phyloP scores from a whole-genome alignment of 2,888 invertebrate species.

The Oxyteleia sp. region DNA sequence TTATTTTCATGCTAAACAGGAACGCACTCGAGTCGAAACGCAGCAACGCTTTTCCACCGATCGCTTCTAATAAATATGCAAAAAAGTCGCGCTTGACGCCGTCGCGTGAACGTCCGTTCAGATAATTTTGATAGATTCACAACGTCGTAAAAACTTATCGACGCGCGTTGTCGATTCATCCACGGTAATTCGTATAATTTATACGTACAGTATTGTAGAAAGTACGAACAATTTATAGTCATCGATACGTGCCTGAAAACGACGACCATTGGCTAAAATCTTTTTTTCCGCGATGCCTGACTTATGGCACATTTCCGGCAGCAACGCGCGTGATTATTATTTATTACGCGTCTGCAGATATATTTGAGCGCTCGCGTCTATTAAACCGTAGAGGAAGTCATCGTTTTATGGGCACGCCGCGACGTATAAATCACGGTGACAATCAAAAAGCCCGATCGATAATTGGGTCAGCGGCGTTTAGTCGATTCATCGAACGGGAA shows the following conservation, averaged over 20 bases:
- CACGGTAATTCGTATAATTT: conserved; percentile 44
- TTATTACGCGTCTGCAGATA: conserved; percentile 53
- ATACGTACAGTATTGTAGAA: conserved; percentile 52
- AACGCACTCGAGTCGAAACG: conserved; percentile 16
- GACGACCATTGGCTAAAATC: conserved; percentile 35
- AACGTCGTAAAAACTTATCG: conserved; percentile 45
- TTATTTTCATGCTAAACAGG: conserved; percentile 34
- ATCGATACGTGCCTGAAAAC: conserved; percentile 45
- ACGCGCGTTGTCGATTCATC: conserved; percentile 46
- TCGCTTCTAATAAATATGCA: conserved; percentile 3
- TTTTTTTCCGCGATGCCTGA: conserved; percentile 46
- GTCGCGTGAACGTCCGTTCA: conserved; percentile 2
- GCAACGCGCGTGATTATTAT: conserved; percentile 63
- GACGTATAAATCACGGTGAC: conserved; percentile 63
- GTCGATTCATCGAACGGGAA: conserved; percentile 79
- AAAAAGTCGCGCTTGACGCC: not conserved
- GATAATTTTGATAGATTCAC: conserved; percentile 42
- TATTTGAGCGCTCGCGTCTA: conserved; percentile 40
- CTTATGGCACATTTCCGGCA: conserved; percentile 59
- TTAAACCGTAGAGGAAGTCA: conserved; percentile 48
- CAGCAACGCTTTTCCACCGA: conserved; percentile 7
- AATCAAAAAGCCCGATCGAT: conserved; percentile 61
- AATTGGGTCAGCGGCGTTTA: conserved; percentile 81
- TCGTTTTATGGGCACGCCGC: conserved; percentile 65
- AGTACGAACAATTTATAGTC: conserved; percentile 60